Conservation (phyloP, 2,113 vertebrate genomes). For the Scatophagus argus region DNA sequence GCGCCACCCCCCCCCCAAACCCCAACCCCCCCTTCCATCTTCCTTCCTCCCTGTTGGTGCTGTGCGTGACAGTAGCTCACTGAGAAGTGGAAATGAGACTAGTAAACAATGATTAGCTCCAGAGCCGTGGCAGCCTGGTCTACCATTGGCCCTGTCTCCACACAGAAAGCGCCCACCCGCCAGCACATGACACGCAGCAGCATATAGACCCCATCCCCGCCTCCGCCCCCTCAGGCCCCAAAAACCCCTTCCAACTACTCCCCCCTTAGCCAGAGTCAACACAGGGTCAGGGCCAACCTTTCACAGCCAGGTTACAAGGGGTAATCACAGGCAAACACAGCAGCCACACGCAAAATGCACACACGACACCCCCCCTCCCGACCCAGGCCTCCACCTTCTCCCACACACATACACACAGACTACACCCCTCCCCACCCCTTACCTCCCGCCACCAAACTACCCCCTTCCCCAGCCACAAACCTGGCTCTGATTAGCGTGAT, state of each 20-base stretch:
- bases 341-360: slow-evolving; percentile 85
- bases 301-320: slow-evolving; percentile 85
- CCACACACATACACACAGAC: slow-evolving; percentile 57
- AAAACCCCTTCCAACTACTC: background rate
- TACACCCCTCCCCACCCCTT: background rate
- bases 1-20: slow-evolving; percentile 22
- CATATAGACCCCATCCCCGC: slow-evolving; percentile 40
- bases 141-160: slow-evolving; percentile 79
- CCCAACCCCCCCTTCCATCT: slow-evolving; percentile 39
- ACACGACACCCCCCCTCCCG: slow-evolving; percentile 61
- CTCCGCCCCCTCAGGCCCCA: background rate
- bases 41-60: slow-evolving; percentile 76
- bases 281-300: slow-evolving; percentile 83
- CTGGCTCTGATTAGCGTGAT: slow-evolving; percentile 86
- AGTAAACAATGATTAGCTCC: slow-evolving; percentile 90
- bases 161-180: slow-evolving; percentile 69
- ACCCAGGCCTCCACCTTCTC: slow-evolving; percentile 15
- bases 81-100: slow-evolving; percentile 88
- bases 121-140: slow-evolving; percentile 78
- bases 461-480: slow-evolving; percentile 71
- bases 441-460: slow-evolving; percentile 48
- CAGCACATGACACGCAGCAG: slow-evolving; percentile 63
- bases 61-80: slow-evolving; percentile 89
- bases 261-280: slow-evolving; percentile 75
- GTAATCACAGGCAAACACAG: slow-evolving; percentile 84